These are phyloP conservation scores for Pterophyllum scalare DNA, from an alignment of 2,113 vertebrate species.

Conservation along the genomic window DNA sequence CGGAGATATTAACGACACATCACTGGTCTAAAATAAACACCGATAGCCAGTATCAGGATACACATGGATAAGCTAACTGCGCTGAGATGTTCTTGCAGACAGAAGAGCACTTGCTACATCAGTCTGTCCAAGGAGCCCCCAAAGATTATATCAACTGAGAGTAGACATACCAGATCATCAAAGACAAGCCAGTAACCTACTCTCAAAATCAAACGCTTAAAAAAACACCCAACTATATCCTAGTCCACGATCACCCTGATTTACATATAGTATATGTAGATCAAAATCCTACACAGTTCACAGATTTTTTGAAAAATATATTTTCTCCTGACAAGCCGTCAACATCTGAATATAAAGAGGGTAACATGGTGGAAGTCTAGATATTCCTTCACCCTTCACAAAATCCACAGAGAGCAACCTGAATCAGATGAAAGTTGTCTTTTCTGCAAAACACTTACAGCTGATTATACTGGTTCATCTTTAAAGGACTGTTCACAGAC, in stretches of 20 bases:
- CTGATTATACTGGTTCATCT: constrained; percentile 17
- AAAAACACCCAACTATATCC: constrained; percentile 8
- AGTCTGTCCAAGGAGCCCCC: constrained; percentile 43
- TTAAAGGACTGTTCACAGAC: constrained; percentile 6
- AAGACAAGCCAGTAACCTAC: constrained; percentile 30
- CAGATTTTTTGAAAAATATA: not conserved
- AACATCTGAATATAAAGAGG: not conserved
- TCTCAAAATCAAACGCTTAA: constrained; percentile 42
- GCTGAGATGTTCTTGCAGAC: constrained; percentile 34
- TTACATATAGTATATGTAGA: constrained; percentile 9
- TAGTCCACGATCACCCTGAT: constrained; percentile 29
- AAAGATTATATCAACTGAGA: constrained; percentile 45
- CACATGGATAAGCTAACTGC: constrained; percentile 6
- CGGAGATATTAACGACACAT: constrained; percentile 51
- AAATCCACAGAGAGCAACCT: constrained; percentile 42
- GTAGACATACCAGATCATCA: constrained; percentile 23
- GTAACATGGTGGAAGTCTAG: constrained; percentile 3
- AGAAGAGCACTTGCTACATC: constrained; percentile 27
- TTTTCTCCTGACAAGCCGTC: not conserved
- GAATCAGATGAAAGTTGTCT: constrained; percentile 40
- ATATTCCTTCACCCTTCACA: not conserved
- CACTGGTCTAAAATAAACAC: constrained; percentile 40
- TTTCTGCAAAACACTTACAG: constrained; percentile 1
- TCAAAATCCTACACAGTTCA: not conserved
- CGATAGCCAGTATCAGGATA: not conserved